Conservation (phyloP, 2,888 invertebrate species). For the Tenthredo livida region DNA sequence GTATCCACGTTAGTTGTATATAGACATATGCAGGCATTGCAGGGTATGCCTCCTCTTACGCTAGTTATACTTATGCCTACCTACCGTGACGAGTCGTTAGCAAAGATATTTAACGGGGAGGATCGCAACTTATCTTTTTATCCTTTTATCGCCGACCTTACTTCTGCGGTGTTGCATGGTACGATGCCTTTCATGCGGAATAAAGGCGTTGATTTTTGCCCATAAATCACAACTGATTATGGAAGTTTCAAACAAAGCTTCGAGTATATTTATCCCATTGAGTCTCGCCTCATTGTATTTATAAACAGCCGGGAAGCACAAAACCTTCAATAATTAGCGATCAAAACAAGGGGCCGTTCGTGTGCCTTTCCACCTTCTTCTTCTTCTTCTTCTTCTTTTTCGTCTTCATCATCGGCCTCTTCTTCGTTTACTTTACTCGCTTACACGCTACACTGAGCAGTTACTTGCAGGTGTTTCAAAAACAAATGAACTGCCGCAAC, state of each 20-base stretch:
- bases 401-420: slow-evolving; percentile 26
- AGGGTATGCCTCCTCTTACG: not conserved
- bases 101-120: slow-evolving; percentile 64
- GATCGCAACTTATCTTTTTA: slow-evolving; percentile 63
- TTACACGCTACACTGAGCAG: slow-evolving; percentile 32
- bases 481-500: slow-evolving; percentile 36
- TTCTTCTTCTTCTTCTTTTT: slow-evolving; percentile 13
- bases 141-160: slow-evolving; percentile 55
- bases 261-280: slow-evolving; percentile 69
- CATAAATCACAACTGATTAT: slow-evolving; percentile 71
- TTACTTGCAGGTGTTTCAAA: slow-evolving; percentile 46
- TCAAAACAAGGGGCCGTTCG: slow-evolving; percentile 57
- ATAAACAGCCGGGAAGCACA: slow-evolving; percentile 62
- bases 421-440: slow-evolving; percentile 15
- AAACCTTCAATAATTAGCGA: slow-evolving; percentile 67
- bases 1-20: not conserved
- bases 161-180: slow-evolving; percentile 29
- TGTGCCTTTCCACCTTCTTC: slow-evolving; percentile 47
- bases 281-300: slow-evolving; percentile 62
- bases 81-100: slow-evolving; percentile 67
- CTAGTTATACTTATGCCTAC: slow-evolving; percentile 18
- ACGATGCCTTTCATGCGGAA: slow-evolving; percentile 60
- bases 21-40: not conserved
- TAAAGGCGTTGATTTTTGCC: slow-evolving; percentile 69
- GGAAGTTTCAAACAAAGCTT: slow-evolving; percentile 68